Conservation (phyloP, 2,888 invertebrate genomes). For the Criorhina ranunculi region DNA sequence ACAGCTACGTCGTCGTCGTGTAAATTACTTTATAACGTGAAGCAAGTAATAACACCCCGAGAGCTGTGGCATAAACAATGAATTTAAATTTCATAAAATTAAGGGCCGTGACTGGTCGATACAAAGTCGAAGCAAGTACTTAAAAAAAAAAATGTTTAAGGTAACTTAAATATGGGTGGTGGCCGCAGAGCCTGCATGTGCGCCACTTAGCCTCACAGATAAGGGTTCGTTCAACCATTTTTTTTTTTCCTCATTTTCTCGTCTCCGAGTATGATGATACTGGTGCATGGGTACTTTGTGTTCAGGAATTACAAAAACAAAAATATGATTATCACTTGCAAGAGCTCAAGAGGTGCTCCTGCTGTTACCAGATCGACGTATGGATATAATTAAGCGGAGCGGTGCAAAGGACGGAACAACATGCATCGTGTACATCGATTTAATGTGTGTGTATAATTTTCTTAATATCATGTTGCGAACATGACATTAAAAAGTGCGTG, state of each 20-base stretch:
- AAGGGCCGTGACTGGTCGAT: slow-evolving; percentile 65
- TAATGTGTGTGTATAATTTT: slow-evolving; percentile 73
- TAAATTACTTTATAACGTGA: slow-evolving; percentile 75
- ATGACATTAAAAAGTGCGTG: slow-evolving; percentile 76
- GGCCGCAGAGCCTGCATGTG: slow-evolving; percentile 21
- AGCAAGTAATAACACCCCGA: slow-evolving; percentile 63
- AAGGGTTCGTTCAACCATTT: slow-evolving; percentile 65
- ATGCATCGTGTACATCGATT: slow-evolving; percentile 63
- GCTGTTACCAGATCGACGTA: neutral
- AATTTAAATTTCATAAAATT: slow-evolving; percentile 73
- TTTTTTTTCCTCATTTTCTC: slow-evolving; percentile 1
- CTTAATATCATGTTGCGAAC: slow-evolving; percentile 75
- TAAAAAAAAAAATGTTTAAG: slow-evolving; percentile 27
- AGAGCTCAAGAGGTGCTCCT: slow-evolving; percentile 5
- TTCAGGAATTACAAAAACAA: slow-evolving; percentile 49
- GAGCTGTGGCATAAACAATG: slow-evolving; percentile 70
- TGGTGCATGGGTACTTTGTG: slow-evolving; percentile 36
- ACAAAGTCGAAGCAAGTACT: slow-evolving; percentile 23
- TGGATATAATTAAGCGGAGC: slow-evolving; percentile 60
- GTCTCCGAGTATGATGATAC: slow-evolving; percentile 31
- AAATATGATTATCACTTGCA: slow-evolving; percentile 56
- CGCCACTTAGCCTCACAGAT: slow-evolving; percentile 33
- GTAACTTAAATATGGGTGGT: slow-evolving; percentile 33
- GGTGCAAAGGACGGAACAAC: slow-evolving; percentile 9
- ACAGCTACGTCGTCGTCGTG: slow-evolving; percentile 52